Percentiles rank a stretch among this genome's conserved stretches.
phyloP scores from a whole-genome alignment of 2,113 vertebrate genomes.

The Muntiacus muntjak region DNA sequence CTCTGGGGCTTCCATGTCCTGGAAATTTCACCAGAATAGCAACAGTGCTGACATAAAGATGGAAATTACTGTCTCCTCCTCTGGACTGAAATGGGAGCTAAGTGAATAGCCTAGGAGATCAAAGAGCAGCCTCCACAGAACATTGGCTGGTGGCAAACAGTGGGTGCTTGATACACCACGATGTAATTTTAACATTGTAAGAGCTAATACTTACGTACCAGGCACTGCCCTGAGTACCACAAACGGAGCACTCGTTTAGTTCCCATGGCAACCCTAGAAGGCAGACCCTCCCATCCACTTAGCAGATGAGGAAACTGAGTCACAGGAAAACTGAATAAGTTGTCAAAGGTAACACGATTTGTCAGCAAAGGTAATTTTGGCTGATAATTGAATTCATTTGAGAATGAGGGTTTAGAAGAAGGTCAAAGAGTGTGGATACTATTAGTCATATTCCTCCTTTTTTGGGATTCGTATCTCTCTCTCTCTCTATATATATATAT shows the following conservation, averaged over 20 bases:
- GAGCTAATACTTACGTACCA: neutral
- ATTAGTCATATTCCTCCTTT: neutral
- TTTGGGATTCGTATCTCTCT: neutral
- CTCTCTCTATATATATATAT: rapidly evolving
- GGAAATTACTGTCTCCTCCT: neutral
- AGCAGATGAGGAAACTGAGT: neutral
- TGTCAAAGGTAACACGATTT: neutral
- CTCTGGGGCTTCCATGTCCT: neutral
- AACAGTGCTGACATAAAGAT: neutral
- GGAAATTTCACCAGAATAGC: neutral
- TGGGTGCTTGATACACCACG: neutral
- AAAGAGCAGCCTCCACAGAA: neutral
- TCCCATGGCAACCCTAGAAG: neutral
- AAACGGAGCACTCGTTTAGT: neutral
- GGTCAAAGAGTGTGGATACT: neutral
- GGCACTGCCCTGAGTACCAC: neutral
- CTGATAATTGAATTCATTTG: neutral
- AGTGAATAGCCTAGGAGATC: neutral
- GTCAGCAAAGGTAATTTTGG: neutral
- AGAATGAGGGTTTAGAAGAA: neutral
- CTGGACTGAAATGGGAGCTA: neutral
- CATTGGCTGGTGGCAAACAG: neutral
- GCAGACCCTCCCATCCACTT: neutral
- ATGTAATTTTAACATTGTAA: neutral
- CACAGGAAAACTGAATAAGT: neutral